Base-by-base conservation (phyloP, 2,888 invertebrate species). In the Octonoba sinensis region DNA sequence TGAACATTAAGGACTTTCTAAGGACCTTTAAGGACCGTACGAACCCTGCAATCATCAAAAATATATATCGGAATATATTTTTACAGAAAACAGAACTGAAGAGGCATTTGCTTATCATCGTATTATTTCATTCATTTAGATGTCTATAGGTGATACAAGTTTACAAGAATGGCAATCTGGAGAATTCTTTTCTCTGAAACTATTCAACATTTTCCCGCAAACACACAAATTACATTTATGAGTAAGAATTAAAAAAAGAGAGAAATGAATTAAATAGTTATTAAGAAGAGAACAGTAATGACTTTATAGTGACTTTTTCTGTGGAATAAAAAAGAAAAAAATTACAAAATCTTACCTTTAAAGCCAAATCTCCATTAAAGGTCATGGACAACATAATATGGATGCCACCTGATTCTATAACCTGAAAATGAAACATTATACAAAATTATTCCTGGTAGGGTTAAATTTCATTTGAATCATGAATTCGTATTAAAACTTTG, bases 401-500 rank as follows among this genome's bases (percentile, higher is more conserved):
- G 15, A 82, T 27, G 22, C 82, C 82, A 18, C 76, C 82, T 67
- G 71, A 76, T 71, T 76, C 82, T 56, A 82, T 72, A 2, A 76
- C 62, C 82, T 82, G 54, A 2, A 62, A 69, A 24, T 56, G 18
- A 15, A 46, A 15, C 49, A 59, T 44, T 36, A 36, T 44, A 22
- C 2, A 46, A 16, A 46, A 3, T n/a, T n/a, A n/a, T n/a, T n/a
- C n/a, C n/a, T n/a, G n/a, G n/a, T n/a, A n/a, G n/a, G n/a, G n/a
- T n/a, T n/a, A n/a, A n/a, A n/a, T n/a, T n/a, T n/a, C n/a, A n/a
- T n/a, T n/a, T n/a, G n/a, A n/a, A n/a, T n/a, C n/a, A n/a, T n/a
- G n/a, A n/a, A n/a, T n/a, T n/a, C n/a, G n/a, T n/a, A n/a, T n/a
- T n/a, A n/a, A n/a, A n/a, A n/a, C n/a, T n/a, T n/a, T n/a, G n/a